Evolutionary conservation across 2,888 invertebrate genomes (phyloP), one percentile per base, ranked within the genome.

Genomic region (Amiota minor): DNA sequence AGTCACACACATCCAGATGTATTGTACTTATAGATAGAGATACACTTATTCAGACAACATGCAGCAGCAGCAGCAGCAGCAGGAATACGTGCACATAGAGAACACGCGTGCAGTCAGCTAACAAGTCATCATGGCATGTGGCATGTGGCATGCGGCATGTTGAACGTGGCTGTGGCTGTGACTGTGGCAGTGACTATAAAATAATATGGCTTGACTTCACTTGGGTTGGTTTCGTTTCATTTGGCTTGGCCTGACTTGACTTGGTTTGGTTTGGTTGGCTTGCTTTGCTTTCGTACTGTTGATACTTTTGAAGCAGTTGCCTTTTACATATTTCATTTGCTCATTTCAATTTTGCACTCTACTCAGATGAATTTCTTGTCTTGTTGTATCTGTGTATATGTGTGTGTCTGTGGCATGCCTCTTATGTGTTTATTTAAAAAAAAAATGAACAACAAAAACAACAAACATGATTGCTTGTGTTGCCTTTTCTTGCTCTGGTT

Each of bases 381-480:
- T 12, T 6, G 14, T 12, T 53, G 53, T 53, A 12, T 12, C 0
- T 11, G 10, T 53, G 59, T 55, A 47, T 20, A 10, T 71, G 72
- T 49, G 71, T 69, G 74, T 71, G 69, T 73, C 70, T 67, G 50
- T 23, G 62, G 61, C 16, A 49, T 67, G 67, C n/a, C 62, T n/a
- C 62, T 62, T 70, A 59, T 71, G 65, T 46, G 55, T 71, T 50
- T 56, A 45, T 50, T 49, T 72, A 16, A 20, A 70, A 74, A 81
- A 79, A 75, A 80, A 53, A 53, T 11, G 11, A 53, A 53, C n/a
- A 53, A 53, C 53, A 53, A 53, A 12, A 53, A 53, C 53, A 12
- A 53, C 11, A 53, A 53, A 10, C 14, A 53, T 16, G 9, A 53
- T 16, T 16, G 35, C 35, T 35, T 35, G 35, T 35, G 35, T 35